phyloP scores from a whole-genome alignment of 2,888 invertebrate species.

The Drosophila eohydei region DNA sequence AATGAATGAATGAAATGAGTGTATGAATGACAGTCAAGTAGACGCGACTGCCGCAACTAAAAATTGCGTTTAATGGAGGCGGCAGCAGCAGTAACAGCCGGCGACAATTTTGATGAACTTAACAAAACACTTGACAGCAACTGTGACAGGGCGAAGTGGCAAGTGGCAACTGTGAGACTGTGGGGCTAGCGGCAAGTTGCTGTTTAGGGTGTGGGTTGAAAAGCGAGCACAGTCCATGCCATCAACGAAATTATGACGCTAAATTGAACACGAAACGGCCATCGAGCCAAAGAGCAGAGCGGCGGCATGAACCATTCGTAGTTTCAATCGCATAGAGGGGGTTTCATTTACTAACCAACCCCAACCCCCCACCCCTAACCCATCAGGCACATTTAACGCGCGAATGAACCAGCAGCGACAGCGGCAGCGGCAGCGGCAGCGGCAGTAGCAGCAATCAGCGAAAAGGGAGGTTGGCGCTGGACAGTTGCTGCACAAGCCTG shows the following conservation, averaged over 20 bases:
- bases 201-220: constrained; percentile 15
- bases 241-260: constrained; percentile 81
- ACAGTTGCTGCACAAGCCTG: constrained; percentile 48
- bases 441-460: constrained; percentile 58
- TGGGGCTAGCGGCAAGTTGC: not conserved
- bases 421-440: constrained; percentile 26
- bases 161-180: not conserved
- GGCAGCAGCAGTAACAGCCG: constrained; percentile 18
- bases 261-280: constrained; percentile 80
- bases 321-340: constrained; percentile 44
- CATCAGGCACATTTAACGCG: constrained; percentile 67
- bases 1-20: constrained; percentile 47
- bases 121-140: constrained; percentile 79
- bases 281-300: constrained; percentile 60
- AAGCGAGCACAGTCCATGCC: constrained; percentile 63
- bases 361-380: constrained; percentile 6
- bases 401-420: constrained; percentile 60
- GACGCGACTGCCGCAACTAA: constrained; percentile 52
- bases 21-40: constrained; percentile 69
- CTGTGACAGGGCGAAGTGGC: constrained; percentile 25
- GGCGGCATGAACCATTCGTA: constrained; percentile 42
- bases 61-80: constrained; percentile 74
- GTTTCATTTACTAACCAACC: constrained; percentile 42
- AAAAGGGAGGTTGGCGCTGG: constrained; percentile 46
- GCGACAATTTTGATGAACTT: constrained; percentile 81